phyloP scores from a whole-genome alignment of 2,888 invertebrate species.

The Eupithecia vulgata region DNA sequence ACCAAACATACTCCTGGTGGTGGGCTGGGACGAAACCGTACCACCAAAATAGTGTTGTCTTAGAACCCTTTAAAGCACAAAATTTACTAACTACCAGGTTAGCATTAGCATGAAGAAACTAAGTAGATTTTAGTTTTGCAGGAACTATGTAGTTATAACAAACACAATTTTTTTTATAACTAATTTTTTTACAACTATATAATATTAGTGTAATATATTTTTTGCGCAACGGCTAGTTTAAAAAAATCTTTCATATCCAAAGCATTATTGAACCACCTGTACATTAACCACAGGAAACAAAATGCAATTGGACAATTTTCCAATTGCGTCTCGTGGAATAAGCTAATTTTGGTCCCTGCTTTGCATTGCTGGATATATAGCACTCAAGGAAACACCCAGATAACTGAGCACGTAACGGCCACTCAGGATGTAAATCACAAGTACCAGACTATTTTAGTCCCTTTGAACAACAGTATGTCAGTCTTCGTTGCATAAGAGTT shows the following conservation, averaged over 20 bases:
- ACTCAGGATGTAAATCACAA: slow-evolving; percentile 46
- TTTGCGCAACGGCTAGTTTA: background rate
- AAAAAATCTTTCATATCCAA: background rate
- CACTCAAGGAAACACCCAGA: slow-evolving; percentile 44
- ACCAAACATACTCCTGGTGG: no score
- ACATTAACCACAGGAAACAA: slow-evolving; percentile 71
- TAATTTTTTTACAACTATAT: no score
- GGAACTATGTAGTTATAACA: no score
- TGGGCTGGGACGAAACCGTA: no score
- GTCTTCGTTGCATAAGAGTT: slow-evolving; percentile 4
- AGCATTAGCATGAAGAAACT: no score
- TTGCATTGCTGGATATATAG: slow-evolving; percentile 49
- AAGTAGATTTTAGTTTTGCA: no score
- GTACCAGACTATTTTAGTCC: slow-evolving; percentile 29
- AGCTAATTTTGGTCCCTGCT: slow-evolving; percentile 70
- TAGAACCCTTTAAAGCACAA: no score
- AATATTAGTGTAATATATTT: background rate
- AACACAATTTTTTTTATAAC: no score
- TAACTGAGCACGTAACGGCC: slow-evolving; percentile 41
- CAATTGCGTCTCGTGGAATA: slow-evolving; percentile 73
- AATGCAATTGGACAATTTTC: slow-evolving; percentile 81
- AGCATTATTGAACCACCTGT: slow-evolving; percentile 53
- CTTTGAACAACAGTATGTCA: slow-evolving; percentile 28
- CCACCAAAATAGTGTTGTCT: no score
- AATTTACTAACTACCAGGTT: no score